phyloP scores from a whole-genome alignment of 2,888 invertebrate species.

The Macrosoma leucophasiata region DNA sequence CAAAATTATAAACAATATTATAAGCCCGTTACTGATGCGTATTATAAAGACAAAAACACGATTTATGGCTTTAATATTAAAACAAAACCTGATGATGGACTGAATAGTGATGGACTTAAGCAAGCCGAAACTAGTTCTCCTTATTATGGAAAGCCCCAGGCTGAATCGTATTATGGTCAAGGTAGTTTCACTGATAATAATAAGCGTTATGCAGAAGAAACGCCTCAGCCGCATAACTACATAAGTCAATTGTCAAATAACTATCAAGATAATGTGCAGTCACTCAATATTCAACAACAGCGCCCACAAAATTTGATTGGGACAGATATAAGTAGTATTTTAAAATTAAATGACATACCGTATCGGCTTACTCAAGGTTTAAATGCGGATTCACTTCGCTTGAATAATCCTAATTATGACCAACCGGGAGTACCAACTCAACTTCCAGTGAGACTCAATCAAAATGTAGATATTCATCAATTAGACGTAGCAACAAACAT shows the following conservation, averaged over 20 bases:
- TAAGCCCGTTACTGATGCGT: constrained; percentile 53
- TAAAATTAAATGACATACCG: constrained; percentile 62
- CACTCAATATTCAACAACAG: constrained; percentile 39
- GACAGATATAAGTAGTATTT: constrained; percentile 44
- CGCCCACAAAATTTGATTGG: constrained; percentile 39
- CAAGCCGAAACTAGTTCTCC: constrained; percentile 40
- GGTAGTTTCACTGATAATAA: constrained; percentile 31
- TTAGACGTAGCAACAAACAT: constrained; percentile 55
- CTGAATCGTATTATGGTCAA: constrained; percentile 39
- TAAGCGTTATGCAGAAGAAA: constrained; percentile 38
- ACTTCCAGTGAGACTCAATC: constrained; percentile 56
- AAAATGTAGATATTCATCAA: constrained; percentile 63
- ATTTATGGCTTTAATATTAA: constrained; percentile 54
- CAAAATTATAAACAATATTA: constrained; percentile 48
- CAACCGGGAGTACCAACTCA: constrained; percentile 47
- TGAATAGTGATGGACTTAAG: constrained; percentile 37
- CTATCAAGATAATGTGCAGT: constrained; percentile 44
- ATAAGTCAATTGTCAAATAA: constrained; percentile 36
- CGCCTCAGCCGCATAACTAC: constrained; percentile 38
- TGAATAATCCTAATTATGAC: constrained; percentile 51
- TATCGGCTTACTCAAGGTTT: constrained; percentile 51
- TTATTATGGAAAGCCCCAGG: constrained; percentile 42
- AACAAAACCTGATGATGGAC: constrained; percentile 48
- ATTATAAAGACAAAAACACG: constrained; percentile 62
- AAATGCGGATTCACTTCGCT: constrained; percentile 39